These are phyloP conservation scores for Cerceris rybyensis DNA, from an alignment of 2,888 invertebrate genomes.

Conservation along the genomic window DNA sequence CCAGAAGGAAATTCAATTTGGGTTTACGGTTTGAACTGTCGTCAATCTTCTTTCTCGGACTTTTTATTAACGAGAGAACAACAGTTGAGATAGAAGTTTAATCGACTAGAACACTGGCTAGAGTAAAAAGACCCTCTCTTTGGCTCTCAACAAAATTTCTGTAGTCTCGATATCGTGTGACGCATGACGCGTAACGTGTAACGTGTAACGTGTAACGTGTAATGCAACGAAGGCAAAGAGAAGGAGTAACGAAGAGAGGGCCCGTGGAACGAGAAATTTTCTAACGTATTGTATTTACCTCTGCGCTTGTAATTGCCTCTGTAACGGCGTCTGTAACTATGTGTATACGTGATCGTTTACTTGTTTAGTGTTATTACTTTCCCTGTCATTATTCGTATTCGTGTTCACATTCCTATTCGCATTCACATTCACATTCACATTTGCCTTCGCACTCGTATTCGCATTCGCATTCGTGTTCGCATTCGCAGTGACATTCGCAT, in stretches of 20 bases:
- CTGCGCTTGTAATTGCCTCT: no score
- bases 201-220: conserved; percentile 3
- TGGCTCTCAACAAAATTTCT: conserved; percentile 51
- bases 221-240: conserved; percentile 37
- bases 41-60: conserved; percentile 59
- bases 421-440: no score
- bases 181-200: not conserved
- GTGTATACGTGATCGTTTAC: no score
- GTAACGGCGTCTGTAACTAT: no score
- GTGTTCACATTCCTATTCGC: not conserved
- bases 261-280: conserved; percentile 5
- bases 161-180: conserved; percentile 26
- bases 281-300: conserved; percentile 4
- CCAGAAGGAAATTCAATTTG: conserved; percentile 56
- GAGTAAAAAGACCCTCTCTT: conserved; percentile 62
- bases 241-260: conserved; percentile 21
- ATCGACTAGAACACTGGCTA: conserved; percentile 69
- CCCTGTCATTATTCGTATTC: not conserved
- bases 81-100: conserved; percentile 70
- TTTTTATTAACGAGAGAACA: conserved; percentile 70
- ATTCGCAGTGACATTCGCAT: no score
- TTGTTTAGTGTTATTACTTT: not conserved
- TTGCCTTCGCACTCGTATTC: no score
- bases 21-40: conserved; percentile 52
- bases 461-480: no score